Percentiles rank a stretch among this genome's conserved stretches.
These are phyloP conservation scores for Arion vulgaris DNA, from an alignment of 1,140 invertebrate genomes.

Conservation along the genomic window DNA sequence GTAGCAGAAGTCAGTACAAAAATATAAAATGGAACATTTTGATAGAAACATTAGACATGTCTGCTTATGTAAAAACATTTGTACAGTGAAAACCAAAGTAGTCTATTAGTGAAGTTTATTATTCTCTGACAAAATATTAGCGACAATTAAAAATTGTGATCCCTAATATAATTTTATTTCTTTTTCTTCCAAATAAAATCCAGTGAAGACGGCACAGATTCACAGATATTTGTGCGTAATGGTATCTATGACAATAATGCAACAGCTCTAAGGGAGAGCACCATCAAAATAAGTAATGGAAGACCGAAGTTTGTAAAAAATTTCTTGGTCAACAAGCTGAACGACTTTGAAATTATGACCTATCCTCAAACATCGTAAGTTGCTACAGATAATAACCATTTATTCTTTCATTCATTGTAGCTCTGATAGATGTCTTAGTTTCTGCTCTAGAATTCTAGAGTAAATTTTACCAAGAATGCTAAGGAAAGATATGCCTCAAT, in stretches of 20 bases:
- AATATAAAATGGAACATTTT: no score
- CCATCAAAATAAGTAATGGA: conserved; percentile 92
- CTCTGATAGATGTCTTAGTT: no score
- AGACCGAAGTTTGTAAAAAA: conserved; percentile 96
- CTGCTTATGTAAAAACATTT: no score
- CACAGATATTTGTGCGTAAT: conserved; percentile 58
- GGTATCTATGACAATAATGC: conserved; percentile 66
- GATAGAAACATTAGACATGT: no score
- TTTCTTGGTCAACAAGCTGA: conserved; percentile 95
- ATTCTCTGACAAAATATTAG: no score
- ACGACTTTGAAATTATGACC: conserved; percentile 98
- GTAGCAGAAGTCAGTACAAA: no score
- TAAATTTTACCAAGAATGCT: no score
- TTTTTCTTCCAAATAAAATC: not conserved
- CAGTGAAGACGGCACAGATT: conserved; percentile 44
- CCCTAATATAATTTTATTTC: not conserved
- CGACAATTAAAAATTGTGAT: no score
- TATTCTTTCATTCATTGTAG: not conserved
- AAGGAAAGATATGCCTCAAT: no score
- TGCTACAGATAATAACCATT: not conserved
- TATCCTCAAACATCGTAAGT: conserved; percentile 78
- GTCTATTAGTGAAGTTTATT: no score
- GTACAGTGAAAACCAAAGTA: no score
- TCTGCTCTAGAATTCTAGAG: no score
- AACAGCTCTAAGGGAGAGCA: conserved; percentile 83